Base-by-base conservation (phyloP, 2,888 invertebrate species). In the Cataglyphis albicans region DNA sequence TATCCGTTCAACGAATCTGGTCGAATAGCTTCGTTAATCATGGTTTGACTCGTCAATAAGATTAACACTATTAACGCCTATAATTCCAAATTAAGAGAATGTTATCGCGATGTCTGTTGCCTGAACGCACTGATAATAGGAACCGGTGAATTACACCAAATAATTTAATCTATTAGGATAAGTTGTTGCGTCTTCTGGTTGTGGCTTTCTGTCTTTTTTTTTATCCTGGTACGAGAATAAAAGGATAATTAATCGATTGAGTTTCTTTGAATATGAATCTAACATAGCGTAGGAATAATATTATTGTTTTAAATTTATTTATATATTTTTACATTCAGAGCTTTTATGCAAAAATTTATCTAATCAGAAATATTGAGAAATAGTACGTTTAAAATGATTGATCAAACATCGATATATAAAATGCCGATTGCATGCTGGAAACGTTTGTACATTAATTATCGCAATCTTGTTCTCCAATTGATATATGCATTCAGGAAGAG, bases 91-190 rank as follows among this genome's bases (percentile, higher is more conserved):
- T 91, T 89, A 89, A 89, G 90, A 88, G 89, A 90, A 91, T 88
- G 88, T 90, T 89, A 90, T 89, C 86, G 83, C 68, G 78, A 4
- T 67, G 35, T 18, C 63, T 75, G n/a, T 38, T 38, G 57, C 70
- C 74, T 68, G 64, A 41, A 44, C 41, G 61, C 61, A 76, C 10
- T 67, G 70, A 81, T 83, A 87, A 90, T 88, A 87, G 85, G 86
- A 86, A 78, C 87, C 88, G 86, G 90, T 91, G 92, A 92, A 91
- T 93, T 91, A 91, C 89, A 84, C 84, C 88, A 85, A 89, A 86
- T 84, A 82, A 84, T 81, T 74, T 76, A 91, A 92, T 93, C 92
- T 92, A 90, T 91, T 90, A 90, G 92, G 93, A 93, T 93, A 93
- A 93, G 86, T 90, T 85, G 80, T 86, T 67, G 67, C 52, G 7